phyloP scores from a whole-genome alignment of 2,797 vertebrate species.

The Esox masquinongy region DNA sequence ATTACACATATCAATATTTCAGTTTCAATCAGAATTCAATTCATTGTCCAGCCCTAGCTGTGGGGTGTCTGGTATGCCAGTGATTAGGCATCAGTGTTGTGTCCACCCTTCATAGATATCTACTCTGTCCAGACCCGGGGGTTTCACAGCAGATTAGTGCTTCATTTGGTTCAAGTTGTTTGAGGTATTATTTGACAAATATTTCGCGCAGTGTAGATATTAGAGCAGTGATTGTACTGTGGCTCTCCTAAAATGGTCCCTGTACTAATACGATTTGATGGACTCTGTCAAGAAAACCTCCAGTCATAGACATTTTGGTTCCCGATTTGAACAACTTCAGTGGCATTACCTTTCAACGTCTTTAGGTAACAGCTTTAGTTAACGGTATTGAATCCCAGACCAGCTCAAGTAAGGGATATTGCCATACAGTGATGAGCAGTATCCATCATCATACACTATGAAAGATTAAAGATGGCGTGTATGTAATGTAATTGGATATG shows the following conservation, averaged over 20 bases:
- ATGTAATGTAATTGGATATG: constrained; percentile 71
- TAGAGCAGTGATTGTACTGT: not conserved
- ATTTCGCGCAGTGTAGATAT: not conserved
- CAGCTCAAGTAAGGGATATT: constrained; percentile 35
- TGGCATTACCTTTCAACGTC: not conserved
- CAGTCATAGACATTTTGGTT: not conserved
- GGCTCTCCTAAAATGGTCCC: not conserved
- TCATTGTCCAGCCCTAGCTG: too few species aligned
- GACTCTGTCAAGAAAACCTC: not conserved
- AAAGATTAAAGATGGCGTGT: constrained; percentile 59
- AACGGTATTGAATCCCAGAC: not conserved
- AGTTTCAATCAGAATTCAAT: too few species aligned
- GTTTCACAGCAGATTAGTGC: not conserved
- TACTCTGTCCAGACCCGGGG: not conserved
- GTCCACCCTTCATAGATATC: not conserved
- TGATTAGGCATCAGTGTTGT: not conserved
- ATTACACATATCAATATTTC: too few species aligned
- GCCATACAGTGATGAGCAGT: constrained; percentile 29
- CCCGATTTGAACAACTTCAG: not conserved
- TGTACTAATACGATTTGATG: not conserved
- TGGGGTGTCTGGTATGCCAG: too few species aligned
- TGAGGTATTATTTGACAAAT: not conserved
- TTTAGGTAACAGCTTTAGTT: not conserved
- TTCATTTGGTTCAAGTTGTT: not conserved
- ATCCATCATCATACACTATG: constrained; percentile 53